phyloP scores from a whole-genome alignment of 2,888 invertebrate species.

The Minunthozetes semirufus region DNA sequence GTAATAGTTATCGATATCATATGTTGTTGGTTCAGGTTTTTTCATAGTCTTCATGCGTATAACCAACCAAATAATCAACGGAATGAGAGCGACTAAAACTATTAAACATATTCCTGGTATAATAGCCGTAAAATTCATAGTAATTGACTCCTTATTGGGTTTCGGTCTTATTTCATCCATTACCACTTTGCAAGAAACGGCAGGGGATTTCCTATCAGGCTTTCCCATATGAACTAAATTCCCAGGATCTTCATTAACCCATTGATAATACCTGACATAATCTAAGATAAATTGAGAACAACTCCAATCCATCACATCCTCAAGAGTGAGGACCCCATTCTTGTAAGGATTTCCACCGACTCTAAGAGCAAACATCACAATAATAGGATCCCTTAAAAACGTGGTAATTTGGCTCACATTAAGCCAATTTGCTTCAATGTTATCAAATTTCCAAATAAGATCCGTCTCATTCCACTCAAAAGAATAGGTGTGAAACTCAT shows the following conservation, averaged over 20 bases:
- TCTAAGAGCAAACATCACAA: neutral
- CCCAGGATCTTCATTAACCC: neutral
- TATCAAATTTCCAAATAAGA: neutral
- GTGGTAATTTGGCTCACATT: neutral
- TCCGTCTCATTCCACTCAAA: neutral
- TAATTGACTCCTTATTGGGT: too few relatives aligned
- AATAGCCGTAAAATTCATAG: too few relatives aligned
- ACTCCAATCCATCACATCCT: neutral
- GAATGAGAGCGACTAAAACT: too few relatives aligned
- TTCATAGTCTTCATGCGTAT: too few relatives aligned
- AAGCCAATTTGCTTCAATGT: neutral
- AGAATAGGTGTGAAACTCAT: neutral
- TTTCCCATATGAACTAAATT: too few relatives aligned
- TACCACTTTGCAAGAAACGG: too few relatives aligned
- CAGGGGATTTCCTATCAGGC: too few relatives aligned
- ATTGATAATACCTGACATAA: neutral
- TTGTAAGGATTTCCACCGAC: neutral
- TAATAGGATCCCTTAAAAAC: neutral
- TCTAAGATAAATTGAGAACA: neutral
- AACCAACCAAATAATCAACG: too few relatives aligned
- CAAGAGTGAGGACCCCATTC: neutral
- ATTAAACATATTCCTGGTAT: too few relatives aligned
- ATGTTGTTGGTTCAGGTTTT: too few relatives aligned
- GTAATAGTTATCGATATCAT: too few relatives aligned
- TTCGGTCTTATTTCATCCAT: too few relatives aligned